Evolutionary conservation across 92 coral and sea anemone species (phyloP).

Genomic region (Scolanthus callimorphus): DNA sequence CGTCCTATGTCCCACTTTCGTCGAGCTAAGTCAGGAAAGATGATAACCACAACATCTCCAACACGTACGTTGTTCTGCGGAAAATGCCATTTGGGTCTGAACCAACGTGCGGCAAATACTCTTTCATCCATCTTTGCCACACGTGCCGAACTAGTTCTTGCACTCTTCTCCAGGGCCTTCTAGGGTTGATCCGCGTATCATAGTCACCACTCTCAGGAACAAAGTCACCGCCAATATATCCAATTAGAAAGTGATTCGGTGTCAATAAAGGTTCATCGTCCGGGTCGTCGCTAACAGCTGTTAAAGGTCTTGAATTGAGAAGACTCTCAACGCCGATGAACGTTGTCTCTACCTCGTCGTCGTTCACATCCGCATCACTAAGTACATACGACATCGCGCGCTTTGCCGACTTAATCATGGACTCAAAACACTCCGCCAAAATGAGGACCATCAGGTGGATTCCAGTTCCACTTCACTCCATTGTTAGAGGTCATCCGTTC

Average conservation of each 20-base stretch:
- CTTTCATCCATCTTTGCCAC: slow-evolving; percentile 49
- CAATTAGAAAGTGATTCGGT: slow-evolving; percentile 55
- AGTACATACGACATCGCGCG: slow-evolving; percentile 40
- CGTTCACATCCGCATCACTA: slow-evolving; percentile 42
- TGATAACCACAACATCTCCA: slow-evolving; percentile 38
- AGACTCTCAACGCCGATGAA: slow-evolving; percentile 42
- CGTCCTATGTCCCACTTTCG: slow-evolving; percentile 32
- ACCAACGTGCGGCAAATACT: slow-evolving; percentile 41
- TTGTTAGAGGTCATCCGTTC: slow-evolving; percentile 37
- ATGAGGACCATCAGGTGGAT: slow-evolving; percentile 49
- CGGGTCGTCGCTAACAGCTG: slow-evolving; percentile 39
- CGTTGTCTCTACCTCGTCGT: slow-evolving; percentile 26
- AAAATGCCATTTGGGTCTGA: slow-evolving; percentile 24
- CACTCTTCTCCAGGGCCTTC: slow-evolving; percentile 40
- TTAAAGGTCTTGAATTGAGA: slow-evolving; percentile 39
- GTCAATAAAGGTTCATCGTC: slow-evolving; percentile 48
- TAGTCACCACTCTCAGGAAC: slow-evolving; percentile 22
- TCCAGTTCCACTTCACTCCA: slow-evolving; percentile 46
- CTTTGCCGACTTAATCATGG: slow-evolving; percentile 57
- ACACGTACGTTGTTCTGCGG: slow-evolving; percentile 9
- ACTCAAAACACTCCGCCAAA: slow-evolving; percentile 53
- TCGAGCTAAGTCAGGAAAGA: slow-evolving; percentile 17
- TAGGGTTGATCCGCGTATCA: slow-evolving; percentile 10
- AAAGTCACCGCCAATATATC: slow-evolving; percentile 27
- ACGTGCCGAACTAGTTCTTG: slow-evolving; percentile 45